These are phyloP conservation scores for Idaea biselata DNA, from an alignment of 2,888 invertebrate genomes.

Conservation along the genomic window DNA sequence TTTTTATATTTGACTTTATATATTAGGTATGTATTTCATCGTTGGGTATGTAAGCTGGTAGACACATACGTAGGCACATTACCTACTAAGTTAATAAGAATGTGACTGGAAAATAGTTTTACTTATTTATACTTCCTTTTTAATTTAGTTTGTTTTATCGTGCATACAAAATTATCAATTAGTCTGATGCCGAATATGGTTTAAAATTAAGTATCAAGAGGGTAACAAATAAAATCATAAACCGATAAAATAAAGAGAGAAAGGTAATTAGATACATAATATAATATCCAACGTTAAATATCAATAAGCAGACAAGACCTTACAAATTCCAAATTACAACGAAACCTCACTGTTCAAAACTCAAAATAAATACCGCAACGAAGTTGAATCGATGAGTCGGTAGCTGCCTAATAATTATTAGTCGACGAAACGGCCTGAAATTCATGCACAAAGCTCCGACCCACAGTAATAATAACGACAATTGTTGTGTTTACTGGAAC, in stretches of 20 bases:
- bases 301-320: not conserved
- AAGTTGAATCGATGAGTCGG: conserved; percentile 72
- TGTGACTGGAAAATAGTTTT: too few relatives aligned
- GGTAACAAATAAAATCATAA: too few relatives aligned
- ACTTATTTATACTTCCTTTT: too few relatives aligned
- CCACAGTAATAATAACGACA: conserved; percentile 81
- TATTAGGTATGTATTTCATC: not conserved
- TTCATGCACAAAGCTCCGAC: conserved; percentile 80
- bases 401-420: conserved; percentile 77
- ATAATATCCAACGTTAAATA: not conserved
- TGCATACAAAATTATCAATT: too few relatives aligned
- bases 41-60: not conserved
- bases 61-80: not conserved
- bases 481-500: conserved; percentile 81
- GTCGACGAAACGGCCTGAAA: conserved; percentile 72
- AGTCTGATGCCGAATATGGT: too few relatives aligned
- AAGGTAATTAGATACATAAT: too few relatives aligned
- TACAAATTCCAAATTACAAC: conserved; percentile 17
- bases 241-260: too few relatives aligned
- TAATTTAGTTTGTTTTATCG: too few relatives aligned
- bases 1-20: not conserved
- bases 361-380: conserved; percentile 66
- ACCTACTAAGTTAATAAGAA: too few relatives aligned
- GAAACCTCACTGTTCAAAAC: conserved; percentile 32
- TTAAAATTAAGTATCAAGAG: too few relatives aligned